These are phyloP conservation scores for Leptestheria dahalacensis DNA, from an alignment of 1,140 invertebrate genomes.

Conservation along the genomic window DNA sequence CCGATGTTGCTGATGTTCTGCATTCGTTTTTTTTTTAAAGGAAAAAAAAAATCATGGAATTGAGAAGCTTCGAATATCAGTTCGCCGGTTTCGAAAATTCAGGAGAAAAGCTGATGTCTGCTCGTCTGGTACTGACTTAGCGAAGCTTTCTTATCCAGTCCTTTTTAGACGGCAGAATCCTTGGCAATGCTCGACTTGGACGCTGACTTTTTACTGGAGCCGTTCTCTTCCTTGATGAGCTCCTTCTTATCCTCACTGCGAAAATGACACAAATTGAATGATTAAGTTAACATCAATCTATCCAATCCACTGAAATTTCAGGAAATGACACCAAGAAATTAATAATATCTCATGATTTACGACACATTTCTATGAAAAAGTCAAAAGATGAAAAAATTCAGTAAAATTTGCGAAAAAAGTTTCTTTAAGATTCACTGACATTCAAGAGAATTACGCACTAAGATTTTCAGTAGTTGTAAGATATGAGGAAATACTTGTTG, in stretches of 20 bases:
- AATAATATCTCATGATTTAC: not conserved
- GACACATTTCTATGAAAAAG: too few relatives aligned
- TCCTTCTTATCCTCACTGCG: constrained; percentile 9
- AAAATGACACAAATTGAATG: not conserved
- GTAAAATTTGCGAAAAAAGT: too few relatives aligned
- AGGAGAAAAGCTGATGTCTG: not conserved
- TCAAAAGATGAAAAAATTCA: too few relatives aligned
- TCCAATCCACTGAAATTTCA: not conserved
- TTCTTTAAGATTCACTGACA: too few relatives aligned
- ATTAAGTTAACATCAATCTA: not conserved
- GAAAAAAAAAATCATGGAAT: not conserved
- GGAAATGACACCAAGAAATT: not conserved
- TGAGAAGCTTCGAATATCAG: too few relatives aligned
- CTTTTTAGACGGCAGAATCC: constrained; percentile 4
- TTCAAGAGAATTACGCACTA: too few relatives aligned
- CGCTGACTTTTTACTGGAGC: not conserved
- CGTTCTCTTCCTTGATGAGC: constrained; percentile 6
- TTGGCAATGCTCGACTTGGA: constrained; percentile 11
- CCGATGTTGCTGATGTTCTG: not conserved
- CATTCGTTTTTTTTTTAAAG: not conserved
- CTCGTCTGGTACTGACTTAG: too few relatives aligned
- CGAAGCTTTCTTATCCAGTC: too few relatives aligned
- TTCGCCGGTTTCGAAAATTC: too few relatives aligned
- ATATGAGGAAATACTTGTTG: too few relatives aligned
- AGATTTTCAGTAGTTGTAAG: too few relatives aligned